phyloP scores from a whole-genome alignment of 2,113 vertebrate genomes.

The Macquaria australasica region DNA sequence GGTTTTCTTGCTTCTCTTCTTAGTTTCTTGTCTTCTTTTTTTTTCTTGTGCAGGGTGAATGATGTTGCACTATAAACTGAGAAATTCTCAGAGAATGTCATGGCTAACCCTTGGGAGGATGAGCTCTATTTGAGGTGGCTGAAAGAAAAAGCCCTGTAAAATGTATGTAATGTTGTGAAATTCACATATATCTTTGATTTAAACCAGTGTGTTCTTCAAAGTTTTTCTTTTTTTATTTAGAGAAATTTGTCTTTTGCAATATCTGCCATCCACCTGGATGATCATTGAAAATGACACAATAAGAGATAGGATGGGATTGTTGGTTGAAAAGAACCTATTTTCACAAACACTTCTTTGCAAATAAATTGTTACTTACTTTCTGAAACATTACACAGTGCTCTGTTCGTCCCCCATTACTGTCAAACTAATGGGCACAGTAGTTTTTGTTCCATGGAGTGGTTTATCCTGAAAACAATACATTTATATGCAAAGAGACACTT shows the following conservation, averaged over 20 bases:
- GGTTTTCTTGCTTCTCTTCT: background rate
- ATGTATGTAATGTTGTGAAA: conserved; percentile 57
- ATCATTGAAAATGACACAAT: conserved; percentile 30
- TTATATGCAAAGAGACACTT: conserved; percentile 78
- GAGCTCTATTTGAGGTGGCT: conserved; percentile 51
- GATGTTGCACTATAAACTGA: conserved; percentile 82
- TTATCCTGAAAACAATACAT: conserved; percentile 63
- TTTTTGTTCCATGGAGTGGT: conserved; percentile 49
- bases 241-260: conserved; percentile 24
- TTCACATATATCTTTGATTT: conserved; percentile 29
- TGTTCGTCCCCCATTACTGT: conserved; percentile 52
- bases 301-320: conserved; percentile 21
- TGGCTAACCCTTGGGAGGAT: conserved; percentile 51
- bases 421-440: conserved; percentile 35
- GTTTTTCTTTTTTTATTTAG: conserved; percentile 1
- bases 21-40: conserved; percentile 6
- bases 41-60: conserved; percentile 57
- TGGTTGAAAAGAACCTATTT: conserved; percentile 40
- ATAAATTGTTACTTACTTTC: conserved; percentile 54
- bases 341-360: conserved; percentile 51
- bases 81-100: conserved; percentile 78
- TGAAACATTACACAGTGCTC: conserved; percentile 42
- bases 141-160: conserved; percentile 51
- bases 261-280: conserved; percentile 25
- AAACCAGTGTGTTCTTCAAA: conserved; percentile 30